A percentile compares a stretch with the other conserved stretches of the same genome.
Evolutionary conservation across 2,797 vertebrate genomes (phyloP).

Genomic region (Spatula versicolor): DNA sequence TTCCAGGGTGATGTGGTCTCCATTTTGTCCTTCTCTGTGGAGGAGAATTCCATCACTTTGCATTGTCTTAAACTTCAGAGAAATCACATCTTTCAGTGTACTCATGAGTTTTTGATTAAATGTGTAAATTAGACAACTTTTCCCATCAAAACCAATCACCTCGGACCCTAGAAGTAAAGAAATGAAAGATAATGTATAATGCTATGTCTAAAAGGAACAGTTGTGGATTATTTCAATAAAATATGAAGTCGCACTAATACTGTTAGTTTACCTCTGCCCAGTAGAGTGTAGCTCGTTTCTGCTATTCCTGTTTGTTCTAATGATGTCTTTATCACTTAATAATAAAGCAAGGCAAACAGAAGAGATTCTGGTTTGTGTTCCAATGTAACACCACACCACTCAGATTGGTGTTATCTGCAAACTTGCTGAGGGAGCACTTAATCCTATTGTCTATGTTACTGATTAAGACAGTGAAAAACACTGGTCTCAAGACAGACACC

Average conservation of each 20-base stretch:
- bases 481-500: too few species aligned
- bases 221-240: neutral
- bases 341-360: neutral
- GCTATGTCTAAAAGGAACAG: neutral
- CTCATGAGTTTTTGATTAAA: slow-evolving; percentile 79
- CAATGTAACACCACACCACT: too few species aligned
- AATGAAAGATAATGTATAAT: slow-evolving; percentile 36
- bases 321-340: neutral
- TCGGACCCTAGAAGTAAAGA: slow-evolving; percentile 86
- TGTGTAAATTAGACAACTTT: slow-evolving; percentile 86
- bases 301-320: neutral
- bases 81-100: slow-evolving; percentile 82
- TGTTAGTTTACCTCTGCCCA: neutral
- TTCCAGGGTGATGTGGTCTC: slow-evolving; percentile 85
- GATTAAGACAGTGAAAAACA: too few species aligned
- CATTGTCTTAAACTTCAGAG: slow-evolving; percentile 90
- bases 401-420: too few species aligned
- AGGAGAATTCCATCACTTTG: slow-evolving; percentile 88
- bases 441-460: too few species aligned
- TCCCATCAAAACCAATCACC: slow-evolving; percentile 88
- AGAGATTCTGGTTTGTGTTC: neutral
- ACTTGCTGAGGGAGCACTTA: too few species aligned
- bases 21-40: slow-evolving; percentile 81
- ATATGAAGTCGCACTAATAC: neutral
- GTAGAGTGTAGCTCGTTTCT: neutral